A percentile compares a stretch with the other conserved stretches of the same genome.
phyloP scores from a whole-genome alignment of 2,797 vertebrate genomes.

The Synaphobranchus kaupii region DNA sequence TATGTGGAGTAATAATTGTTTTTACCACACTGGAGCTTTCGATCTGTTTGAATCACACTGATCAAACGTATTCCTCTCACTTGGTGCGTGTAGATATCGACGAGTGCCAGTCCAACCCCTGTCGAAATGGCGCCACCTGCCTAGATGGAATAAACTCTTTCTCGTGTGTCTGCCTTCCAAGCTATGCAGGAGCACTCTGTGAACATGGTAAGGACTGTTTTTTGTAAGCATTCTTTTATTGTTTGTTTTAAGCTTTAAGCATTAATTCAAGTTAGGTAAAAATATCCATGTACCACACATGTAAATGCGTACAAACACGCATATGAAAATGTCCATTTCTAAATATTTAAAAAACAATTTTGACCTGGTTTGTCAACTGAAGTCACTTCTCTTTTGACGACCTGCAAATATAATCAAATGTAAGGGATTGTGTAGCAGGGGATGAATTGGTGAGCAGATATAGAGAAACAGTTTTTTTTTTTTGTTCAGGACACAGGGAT shows the following conservation, averaged over 20 bases:
- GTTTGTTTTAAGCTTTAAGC: not conserved
- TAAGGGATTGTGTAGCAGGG: not conserved
- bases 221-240: not conserved
- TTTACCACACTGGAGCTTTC: not conserved
- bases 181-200: slow-evolving; percentile 85
- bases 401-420: not conserved
- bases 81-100: slow-evolving; percentile 78
- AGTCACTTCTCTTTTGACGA: not conserved
- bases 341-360: not conserved
- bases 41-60: not conserved
- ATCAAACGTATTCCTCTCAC: not conserved
- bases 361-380: not conserved
- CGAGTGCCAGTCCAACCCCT: slow-evolving; percentile 91
- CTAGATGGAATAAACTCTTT: slow-evolving; percentile 83
- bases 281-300: too few relatives aligned
- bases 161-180: slow-evolving; percentile 89
- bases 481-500: too few relatives aligned
- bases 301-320: too few relatives aligned
- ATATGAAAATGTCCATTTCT: not conserved
- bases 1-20: not conserved
- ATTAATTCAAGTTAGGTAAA: not conserved
- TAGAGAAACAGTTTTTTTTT: not conserved
- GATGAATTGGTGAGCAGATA: not conserved
- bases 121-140: slow-evolving; percentile 89
- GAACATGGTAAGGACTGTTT: slow-evolving; percentile 78